A percentile compares a stretch with the other conserved stretches of the same genome.
phyloP scores from a whole-genome alignment of 1,140 invertebrate species.

The Cotesia glomerata region DNA sequence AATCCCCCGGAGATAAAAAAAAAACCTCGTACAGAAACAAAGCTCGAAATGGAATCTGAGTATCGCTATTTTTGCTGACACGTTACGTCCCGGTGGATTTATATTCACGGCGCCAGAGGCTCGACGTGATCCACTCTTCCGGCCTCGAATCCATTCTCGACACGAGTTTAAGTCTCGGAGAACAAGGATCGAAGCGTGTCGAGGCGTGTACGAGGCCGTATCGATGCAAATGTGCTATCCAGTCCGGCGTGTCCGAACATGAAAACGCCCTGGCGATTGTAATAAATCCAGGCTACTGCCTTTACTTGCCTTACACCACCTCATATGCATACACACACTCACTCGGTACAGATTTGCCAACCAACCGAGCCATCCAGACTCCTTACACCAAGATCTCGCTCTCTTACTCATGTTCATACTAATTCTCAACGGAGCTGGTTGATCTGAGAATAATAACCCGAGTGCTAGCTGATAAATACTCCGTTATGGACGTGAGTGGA shows the following conservation, averaged over 20 bases:
- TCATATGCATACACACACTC: too few relatives aligned
- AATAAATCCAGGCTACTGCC: constrained; percentile 29
- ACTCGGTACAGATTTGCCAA: constrained; percentile 10
- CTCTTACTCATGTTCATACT: too few relatives aligned
- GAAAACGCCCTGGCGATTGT: constrained; percentile 26
- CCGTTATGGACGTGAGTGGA: constrained; percentile 10
- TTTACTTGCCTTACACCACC: neutral
- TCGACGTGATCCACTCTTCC: constrained; percentile 25
- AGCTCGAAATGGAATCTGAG: neutral
- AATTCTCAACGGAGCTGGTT: neutral
- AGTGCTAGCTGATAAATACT: constrained; percentile 19
- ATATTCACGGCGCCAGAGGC: constrained; percentile 16
- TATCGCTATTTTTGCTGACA: neutral
- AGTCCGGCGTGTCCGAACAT: constrained; percentile 25
- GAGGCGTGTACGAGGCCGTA: constrained; percentile 30
- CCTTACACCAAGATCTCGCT: too few relatives aligned
- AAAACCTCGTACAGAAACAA: too few relatives aligned
- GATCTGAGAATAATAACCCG: neutral
- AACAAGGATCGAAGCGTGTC: constrained; percentile 29
- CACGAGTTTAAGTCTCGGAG: constrained; percentile 20
- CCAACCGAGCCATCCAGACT: neutral
- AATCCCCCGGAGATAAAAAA: too few relatives aligned
- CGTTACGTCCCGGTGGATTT: constrained; percentile 2
- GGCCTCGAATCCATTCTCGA: constrained; percentile 18
- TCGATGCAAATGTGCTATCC: constrained; percentile 29